Evolutionary conservation across 2,113 vertebrate genomes (phyloP), one percentile per base, ranked within the genome.

Genomic region (Indri indri): DNA sequence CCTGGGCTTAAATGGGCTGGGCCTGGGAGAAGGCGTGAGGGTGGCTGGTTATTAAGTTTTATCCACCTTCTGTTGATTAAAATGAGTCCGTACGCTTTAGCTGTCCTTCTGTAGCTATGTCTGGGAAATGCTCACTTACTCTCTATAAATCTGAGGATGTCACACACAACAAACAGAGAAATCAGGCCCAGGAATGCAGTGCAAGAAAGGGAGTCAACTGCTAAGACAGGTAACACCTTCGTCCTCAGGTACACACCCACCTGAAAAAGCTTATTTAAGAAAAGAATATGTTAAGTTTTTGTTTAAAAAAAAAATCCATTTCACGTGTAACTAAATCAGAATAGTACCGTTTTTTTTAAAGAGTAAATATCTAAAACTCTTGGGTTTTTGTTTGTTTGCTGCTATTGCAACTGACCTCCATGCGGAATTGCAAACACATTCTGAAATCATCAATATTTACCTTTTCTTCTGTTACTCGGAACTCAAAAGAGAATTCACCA

Each of bases 401-500:
- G 17, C 70, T 65, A 3, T 42, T 63, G 34, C 14, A 32, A 4
- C 18, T 45, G 54, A 68, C 25, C 27, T 86, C 30, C 42, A 47
- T 59, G 14, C 4, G 40, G 30, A 45, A 50, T 0, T 34, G 57
- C 34, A 94, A 95, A 83, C n/a, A 25, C n/a, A 45, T 22, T 93
- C 59, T 70, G 30, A 82, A 85, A 88, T 14, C 32, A 73, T 45
- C 59, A 34, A 34, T 40, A 57, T 45, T 90, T 83, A 92, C 93
- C 83, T 93, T 80, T 47, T 63, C 57, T 40, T 30, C 68, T 25
- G 57, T 32, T 50, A 17, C 59, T 27, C 0, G 0, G 77, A 93
- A 81, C 30, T 92, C 87, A 95, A 10, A 10, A 89, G 87, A 66
- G 63, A 88, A 81, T 34, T 47, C 81, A 85, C 32, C 52, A 23